These are phyloP conservation scores for Ips nitidus DNA, from an alignment of 1,140 invertebrate species.

Conservation along the genomic window DNA sequence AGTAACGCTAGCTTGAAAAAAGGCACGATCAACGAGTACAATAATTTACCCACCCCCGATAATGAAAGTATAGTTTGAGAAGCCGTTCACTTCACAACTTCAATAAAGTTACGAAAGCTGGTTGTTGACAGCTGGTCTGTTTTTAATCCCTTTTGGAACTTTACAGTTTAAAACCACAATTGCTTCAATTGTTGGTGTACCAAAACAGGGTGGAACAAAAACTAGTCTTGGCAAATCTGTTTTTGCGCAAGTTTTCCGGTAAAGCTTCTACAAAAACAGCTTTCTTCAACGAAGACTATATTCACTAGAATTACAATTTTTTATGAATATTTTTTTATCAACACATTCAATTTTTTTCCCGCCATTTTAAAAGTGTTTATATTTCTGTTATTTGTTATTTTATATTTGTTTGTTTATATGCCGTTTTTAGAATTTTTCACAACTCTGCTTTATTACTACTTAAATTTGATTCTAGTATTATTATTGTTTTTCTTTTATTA, in stretches of 20 bases:
- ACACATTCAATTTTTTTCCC: too few species aligned
- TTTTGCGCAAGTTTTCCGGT: not conserved
- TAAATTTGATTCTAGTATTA: too few species aligned
- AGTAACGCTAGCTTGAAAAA: conserved; percentile 67
- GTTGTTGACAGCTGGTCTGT: not conserved
- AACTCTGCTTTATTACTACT: too few species aligned
- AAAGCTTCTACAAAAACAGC: not conserved
- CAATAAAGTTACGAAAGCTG: not conserved
- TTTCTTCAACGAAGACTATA: too few species aligned
- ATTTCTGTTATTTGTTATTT: too few species aligned
- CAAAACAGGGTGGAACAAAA: not conserved
- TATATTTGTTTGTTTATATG: too few species aligned
- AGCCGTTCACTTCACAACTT: not conserved
- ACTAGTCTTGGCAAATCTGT: not conserved
- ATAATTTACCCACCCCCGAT: conserved; percentile 47
- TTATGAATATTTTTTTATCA: too few species aligned
- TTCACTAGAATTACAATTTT: too few species aligned
- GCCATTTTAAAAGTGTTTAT: too few species aligned
- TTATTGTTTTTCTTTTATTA: too few species aligned
- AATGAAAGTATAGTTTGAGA: conserved; percentile 52
- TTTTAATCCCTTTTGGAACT: not conserved
- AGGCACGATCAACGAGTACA: conserved; percentile 49
- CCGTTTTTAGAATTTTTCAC: too few species aligned
- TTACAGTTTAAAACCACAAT: not conserved
- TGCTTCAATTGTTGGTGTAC: not conserved